Conservation (phyloP, 92 coral and sea anemone genomes). For the Isaurus tuberculatus region DNA sequence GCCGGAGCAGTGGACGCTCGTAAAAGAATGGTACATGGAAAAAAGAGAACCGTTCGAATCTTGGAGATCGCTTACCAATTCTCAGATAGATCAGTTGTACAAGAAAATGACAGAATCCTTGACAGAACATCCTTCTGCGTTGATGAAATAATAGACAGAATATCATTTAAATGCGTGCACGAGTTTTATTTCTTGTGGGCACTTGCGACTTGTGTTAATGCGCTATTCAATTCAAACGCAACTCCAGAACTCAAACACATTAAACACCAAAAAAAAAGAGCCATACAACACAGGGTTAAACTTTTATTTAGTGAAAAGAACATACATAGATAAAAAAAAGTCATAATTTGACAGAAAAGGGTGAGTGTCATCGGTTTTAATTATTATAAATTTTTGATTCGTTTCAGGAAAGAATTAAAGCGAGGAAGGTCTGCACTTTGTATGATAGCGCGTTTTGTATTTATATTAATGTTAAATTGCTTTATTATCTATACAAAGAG, state of each 20-base stretch:
- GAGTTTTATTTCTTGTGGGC: background rate
- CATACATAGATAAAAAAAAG: background rate
- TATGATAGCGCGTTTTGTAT: too few relatives aligned
- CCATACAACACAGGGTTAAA: background rate
- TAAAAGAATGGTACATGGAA: slow-evolving; percentile 90
- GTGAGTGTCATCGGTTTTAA: too few relatives aligned
- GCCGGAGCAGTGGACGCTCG: slow-evolving; percentile 92
- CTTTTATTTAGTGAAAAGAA: too few relatives aligned
- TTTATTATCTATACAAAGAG: too few relatives aligned
- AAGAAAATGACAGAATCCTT: slow-evolving; percentile 73
- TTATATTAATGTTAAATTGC: too few relatives aligned
- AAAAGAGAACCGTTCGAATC: slow-evolving; percentile 78
- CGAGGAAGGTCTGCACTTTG: too few relatives aligned
- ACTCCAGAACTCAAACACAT: background rate
- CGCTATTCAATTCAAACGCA: too few relatives aligned
- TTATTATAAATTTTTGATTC: background rate
- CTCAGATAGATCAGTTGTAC: slow-evolving; percentile 74
- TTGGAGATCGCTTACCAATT: slow-evolving; percentile 81
- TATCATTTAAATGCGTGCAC: background rate
- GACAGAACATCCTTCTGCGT: slow-evolving; percentile 73
- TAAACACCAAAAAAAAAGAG: too few relatives aligned
- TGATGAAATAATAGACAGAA: slow-evolving; percentile 46
- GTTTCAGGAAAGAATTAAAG: too few relatives aligned
- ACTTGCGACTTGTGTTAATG: background rate
- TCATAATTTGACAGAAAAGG: background rate